These are phyloP conservation scores for Resseliella maxima DNA, from an alignment of 2,888 invertebrate genomes.

Conservation along the genomic window DNA sequence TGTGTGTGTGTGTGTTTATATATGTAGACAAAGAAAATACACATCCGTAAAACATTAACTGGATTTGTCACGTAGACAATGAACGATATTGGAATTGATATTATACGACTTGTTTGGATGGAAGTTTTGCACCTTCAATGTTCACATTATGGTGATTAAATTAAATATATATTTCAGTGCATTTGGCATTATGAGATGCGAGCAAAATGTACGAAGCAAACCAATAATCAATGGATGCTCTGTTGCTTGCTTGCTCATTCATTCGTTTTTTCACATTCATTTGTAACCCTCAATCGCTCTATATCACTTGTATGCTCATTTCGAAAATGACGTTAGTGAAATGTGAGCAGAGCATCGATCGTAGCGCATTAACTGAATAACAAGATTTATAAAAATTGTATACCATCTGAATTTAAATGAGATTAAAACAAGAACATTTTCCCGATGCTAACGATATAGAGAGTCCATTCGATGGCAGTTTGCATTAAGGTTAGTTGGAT, in stretches of 20 bases:
- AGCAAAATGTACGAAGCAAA: background rate
- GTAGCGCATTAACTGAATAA: constrained; percentile 5
- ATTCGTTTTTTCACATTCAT: too few relatives aligned
- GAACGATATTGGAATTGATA: constrained; percentile 51
- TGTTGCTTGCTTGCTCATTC: background rate
- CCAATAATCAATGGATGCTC: constrained; percentile 1
- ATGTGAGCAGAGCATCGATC: background rate
- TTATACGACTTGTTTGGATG: constrained; percentile 12
- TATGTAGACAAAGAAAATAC: background rate
- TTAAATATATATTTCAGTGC: constrained; percentile 48
- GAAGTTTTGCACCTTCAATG: constrained; percentile 28
- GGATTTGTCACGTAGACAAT: constrained; percentile 53
- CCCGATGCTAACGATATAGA: background rate
- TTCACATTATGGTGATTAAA: constrained; percentile 30
- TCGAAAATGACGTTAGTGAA: background rate
- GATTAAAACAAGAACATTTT: background rate
- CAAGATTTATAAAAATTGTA: constrained; percentile 51
- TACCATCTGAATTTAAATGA: constrained; percentile 1
- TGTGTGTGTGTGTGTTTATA: background rate
- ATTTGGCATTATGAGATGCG: background rate
- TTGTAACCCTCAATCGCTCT: too few relatives aligned
- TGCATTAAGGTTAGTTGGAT: background rate
- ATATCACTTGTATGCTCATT: too few relatives aligned
- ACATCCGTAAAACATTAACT: constrained; percentile 22
- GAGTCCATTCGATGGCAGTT: background rate